phyloP scores from a whole-genome alignment of 2,797 vertebrate species.

The Adelosebastes latens region DNA sequence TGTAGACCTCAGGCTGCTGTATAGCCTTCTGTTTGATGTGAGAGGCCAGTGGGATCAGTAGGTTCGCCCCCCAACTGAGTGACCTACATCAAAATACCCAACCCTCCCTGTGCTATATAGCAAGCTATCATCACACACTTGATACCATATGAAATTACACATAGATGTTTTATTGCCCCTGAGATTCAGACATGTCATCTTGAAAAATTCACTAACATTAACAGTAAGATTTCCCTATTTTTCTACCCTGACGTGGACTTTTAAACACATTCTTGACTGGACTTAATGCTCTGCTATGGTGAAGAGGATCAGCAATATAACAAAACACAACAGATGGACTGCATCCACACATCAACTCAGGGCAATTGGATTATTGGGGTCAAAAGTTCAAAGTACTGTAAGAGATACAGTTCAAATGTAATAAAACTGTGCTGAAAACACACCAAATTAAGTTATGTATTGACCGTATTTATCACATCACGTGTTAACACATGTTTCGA shows the following conservation, averaged over 20 bases:
- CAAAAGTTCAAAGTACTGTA: conserved; percentile 1
- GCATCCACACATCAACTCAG: neutral
- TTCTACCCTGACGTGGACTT: neutral
- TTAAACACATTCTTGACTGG: neutral
- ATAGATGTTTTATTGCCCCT: neutral
- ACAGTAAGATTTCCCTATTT: neutral
- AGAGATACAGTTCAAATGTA: neutral
- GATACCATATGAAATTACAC: neutral
- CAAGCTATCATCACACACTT: neutral
- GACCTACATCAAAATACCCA: conserved; percentile 22
- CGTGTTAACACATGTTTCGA: neutral
- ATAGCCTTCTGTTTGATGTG: conserved; percentile 31
- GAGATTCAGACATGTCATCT: neutral
- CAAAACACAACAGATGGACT: neutral
- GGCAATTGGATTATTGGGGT: conserved; percentile 8
- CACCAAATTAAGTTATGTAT: neutral
- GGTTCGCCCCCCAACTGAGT: neutral
- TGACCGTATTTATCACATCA: neutral
- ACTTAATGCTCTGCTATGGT: neutral
- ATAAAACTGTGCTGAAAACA: too few relatives aligned
- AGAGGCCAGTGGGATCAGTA: conserved; percentile 13
- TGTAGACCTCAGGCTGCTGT: conserved; percentile 13
- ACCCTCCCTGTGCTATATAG: neutral
- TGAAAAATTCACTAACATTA: neutral
- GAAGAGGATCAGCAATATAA: neutral